Conservation (phyloP, 2,888 invertebrate species). For the Aleiodes leptofemur region DNA sequence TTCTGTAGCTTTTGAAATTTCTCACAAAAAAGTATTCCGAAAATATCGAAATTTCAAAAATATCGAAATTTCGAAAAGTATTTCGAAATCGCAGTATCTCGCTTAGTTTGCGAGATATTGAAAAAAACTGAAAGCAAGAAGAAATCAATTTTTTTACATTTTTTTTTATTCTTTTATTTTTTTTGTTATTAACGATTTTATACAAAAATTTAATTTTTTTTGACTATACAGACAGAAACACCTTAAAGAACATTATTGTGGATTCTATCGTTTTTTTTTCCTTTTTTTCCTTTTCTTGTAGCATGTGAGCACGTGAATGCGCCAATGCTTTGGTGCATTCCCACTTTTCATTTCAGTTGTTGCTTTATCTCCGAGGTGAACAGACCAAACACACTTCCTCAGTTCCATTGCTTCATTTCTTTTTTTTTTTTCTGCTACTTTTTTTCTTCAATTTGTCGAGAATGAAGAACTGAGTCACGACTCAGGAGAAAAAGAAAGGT, state of each 20-base stretch:
- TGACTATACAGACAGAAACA: no score
- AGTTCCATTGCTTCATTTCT: not conserved
- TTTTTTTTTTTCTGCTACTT: not conserved
- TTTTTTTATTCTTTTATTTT: no score
- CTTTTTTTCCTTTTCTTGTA: not conserved
- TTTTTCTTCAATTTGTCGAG: not conserved
- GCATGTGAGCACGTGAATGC: conserved; percentile 11
- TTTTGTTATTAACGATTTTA: no score
- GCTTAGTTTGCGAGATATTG: no score
- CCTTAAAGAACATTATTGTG: not conserved
- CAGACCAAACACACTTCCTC: not conserved
- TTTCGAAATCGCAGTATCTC: no score
- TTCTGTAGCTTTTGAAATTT: no score
- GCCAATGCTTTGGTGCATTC: not conserved
- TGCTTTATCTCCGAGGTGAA: conserved; percentile 14
- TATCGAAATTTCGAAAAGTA: no score
- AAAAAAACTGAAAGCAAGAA: no score
- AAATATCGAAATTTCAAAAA: no score
- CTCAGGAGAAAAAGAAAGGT: not conserved
- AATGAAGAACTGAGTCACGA: not conserved
- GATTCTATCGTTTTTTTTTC: not conserved
- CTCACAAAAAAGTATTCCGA: no score
- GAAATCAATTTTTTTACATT: no score
- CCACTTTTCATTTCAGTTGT: conserved; percentile 25
- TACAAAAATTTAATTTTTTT: no score